Conservation (phyloP, 2,797 vertebrate genomes). For the Acomys russatus region DNA sequence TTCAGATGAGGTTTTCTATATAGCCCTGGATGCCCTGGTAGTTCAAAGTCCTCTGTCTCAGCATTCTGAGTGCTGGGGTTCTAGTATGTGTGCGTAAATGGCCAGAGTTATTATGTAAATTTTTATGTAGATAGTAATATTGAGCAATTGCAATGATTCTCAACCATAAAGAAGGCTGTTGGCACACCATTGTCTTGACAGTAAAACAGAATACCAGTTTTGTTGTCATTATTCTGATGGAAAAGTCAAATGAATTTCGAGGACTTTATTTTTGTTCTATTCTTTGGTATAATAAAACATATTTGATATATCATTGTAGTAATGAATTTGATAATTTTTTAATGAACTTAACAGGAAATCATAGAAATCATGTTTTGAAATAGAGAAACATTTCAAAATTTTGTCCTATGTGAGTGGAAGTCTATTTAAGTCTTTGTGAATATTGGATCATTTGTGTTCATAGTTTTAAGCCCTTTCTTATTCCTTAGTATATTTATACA, state of each 20-base stretch:
- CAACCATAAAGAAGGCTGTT: not conserved
- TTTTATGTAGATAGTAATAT: not conserved
- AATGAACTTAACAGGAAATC: not conserved
- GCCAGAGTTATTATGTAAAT: not conserved
- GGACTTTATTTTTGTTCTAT: not conserved
- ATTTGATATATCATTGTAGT: not conserved
- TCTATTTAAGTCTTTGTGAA: not conserved
- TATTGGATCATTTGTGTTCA: not conserved
- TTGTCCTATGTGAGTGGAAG: not conserved
- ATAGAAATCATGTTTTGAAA: not conserved
- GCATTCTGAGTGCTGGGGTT: too few relatives aligned
- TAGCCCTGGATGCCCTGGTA: too few relatives aligned
- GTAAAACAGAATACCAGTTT: not conserved
- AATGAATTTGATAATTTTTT: not conserved
- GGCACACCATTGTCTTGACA: not conserved
- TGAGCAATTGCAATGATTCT: not conserved
- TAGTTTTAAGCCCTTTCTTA: not conserved
- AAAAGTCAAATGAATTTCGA: not conserved
- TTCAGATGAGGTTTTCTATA: too few relatives aligned
- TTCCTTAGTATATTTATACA: not conserved
- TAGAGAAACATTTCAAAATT: not conserved
- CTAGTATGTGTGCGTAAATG: too few relatives aligned
- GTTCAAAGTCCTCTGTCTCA: too few relatives aligned
- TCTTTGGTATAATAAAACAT: not conserved
- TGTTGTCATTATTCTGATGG: not conserved